Evolutionary conservation across 2,797 vertebrate genomes (phyloP).

Genomic region (Tragopan temminckii): DNA sequence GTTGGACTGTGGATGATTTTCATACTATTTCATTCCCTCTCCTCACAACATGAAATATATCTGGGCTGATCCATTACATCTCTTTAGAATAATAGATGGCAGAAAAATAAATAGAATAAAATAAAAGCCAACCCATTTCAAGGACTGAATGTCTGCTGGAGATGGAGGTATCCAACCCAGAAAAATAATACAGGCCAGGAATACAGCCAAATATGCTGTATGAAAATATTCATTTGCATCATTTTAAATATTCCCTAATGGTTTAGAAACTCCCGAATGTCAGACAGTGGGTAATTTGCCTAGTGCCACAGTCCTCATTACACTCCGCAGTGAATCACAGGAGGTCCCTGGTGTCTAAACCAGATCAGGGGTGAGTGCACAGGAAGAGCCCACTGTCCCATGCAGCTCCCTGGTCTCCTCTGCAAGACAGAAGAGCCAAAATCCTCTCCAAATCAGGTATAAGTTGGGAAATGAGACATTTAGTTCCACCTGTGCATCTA

Average conservation of each 20-base stretch:
- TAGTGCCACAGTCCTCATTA: constrained; percentile 34
- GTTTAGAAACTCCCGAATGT: constrained; percentile 69
- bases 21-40: constrained; percentile 47
- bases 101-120: constrained; percentile 38
- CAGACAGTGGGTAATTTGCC: constrained; percentile 66
- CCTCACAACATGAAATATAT: constrained; percentile 51
- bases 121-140: constrained; percentile 25
- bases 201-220: constrained; percentile 58
- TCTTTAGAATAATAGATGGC: constrained; percentile 57
- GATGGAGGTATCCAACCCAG: constrained; percentile 42
- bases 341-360: constrained; percentile 57
- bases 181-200: constrained; percentile 60
- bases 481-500: not conserved
- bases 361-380: constrained; percentile 41
- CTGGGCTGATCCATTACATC: constrained; percentile 53
- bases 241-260: constrained; percentile 74
- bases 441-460: not conserved
- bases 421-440: not conserved
- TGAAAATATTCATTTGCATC: constrained; percentile 73
- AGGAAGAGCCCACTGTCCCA: not conserved
- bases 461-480: constrained; percentile 13
- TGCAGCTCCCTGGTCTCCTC: not conserved
- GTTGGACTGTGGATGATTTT: constrained; percentile 48
- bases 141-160: constrained; percentile 57
- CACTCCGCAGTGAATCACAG: constrained; percentile 52